Evolutionary conservation across 2,113 vertebrate genomes (phyloP), one percentile per base, ranked within the genome.

Genomic region (Taxidea taxus): DNA sequence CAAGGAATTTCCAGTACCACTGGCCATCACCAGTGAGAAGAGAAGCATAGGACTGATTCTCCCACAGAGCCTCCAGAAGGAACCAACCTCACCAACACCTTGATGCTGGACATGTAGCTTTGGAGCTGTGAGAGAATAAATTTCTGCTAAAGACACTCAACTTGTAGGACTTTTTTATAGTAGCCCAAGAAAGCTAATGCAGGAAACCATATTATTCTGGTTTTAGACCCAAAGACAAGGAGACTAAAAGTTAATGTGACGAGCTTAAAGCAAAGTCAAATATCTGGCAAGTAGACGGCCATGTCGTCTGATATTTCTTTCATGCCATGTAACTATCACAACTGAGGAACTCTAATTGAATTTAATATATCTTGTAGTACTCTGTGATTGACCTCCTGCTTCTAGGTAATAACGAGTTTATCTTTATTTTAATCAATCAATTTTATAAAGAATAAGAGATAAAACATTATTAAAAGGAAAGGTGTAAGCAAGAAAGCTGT

Each of bases 401-500:
- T 96, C 75, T 80, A 82, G 72, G 37, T 42, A 94, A 42, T 92
- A 95, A 78, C 60, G 37, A 77, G 7, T 90, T 97, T 97, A 54
- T 95, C 42, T 91, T 74, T 47, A 96, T 85, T 85, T 64, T 90
- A 93, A 93, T 54, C 29, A 6, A 95, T 80, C 18, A 74, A 6
- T 56, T 97, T 94, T 78, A 70, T 31, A 94, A 27, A 87, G 86
- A 98, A 72, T 92, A 44, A 70, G 77, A 92, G 9, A 89, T 37
- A 31, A 98, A 96, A 7, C 49, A 85, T 86, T 91, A 78, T 87
- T 95, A 77, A 98, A 96, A 96, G 0, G n/a, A 62, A 18, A 16
- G 7, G 29, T 37, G 3, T 39, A 81, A 86, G 62, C 68, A 56
- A 1, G 92, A 94, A 97, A 97, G 85, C 75, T 21, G 3, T 94